Conservation (phyloP, 37 sponge, comb jelly and placozoan species). For the Beroe forskalii region DNA sequence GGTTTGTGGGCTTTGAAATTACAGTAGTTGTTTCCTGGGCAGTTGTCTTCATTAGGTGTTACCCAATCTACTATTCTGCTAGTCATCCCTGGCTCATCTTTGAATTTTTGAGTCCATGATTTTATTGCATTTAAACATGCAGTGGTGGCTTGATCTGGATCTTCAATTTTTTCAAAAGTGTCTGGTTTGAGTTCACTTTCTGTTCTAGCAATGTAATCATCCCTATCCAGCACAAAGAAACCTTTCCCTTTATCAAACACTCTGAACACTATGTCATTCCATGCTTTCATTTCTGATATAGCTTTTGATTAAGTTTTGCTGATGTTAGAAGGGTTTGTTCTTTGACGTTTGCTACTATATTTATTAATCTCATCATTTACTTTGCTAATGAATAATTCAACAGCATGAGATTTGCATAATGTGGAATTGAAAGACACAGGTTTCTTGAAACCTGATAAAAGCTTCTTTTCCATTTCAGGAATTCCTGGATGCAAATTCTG, state of each 20-base stretch:
- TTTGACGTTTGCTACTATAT: no score
- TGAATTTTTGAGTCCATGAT: not conserved
- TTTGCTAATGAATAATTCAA: no score
- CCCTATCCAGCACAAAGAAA: not conserved
- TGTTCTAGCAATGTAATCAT: not conserved
- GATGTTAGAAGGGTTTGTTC: no score
- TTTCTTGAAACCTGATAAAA: no score
- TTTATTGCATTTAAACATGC: not conserved
- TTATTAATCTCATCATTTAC: no score
- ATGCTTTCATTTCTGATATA: not conserved
- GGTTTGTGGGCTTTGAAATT: not conserved
- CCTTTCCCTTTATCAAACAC: not conserved
- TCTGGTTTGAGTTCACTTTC: not conserved
- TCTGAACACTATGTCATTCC: not conserved
- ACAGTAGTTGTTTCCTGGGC: not conserved
- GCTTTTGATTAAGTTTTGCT: not conserved
- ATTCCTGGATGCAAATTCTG: no score
- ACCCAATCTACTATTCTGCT: not conserved
- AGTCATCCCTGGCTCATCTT: not conserved
- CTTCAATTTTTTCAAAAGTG: not conserved
- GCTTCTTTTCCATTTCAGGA: no score
- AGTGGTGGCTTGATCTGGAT: not conserved
- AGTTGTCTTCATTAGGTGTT: not conserved
- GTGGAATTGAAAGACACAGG: no score
- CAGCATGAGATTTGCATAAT: no score